Percentiles rank a stretch among this genome's conserved stretches.
Evolutionary conservation across 1,140 invertebrate genomes (phyloP).

Genomic region (Limonius californicus): DNA sequence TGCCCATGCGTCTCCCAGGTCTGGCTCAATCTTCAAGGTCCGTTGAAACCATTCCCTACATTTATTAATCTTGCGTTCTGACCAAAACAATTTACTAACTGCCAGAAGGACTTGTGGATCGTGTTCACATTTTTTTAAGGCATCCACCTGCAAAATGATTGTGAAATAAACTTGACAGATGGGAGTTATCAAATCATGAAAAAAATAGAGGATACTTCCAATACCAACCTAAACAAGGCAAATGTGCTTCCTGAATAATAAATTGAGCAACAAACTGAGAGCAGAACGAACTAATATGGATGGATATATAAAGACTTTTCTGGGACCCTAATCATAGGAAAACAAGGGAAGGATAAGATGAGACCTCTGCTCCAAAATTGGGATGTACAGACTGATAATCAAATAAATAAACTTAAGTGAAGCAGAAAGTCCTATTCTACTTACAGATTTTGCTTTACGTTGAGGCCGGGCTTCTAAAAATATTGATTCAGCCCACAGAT

Average conservation of each 20-base stretch:
- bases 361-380: too few relatives aligned
- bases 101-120: slow-evolving; percentile 94
- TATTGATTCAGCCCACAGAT: slow-evolving; percentile 96
- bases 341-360: too few relatives aligned
- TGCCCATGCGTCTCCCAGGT: slow-evolving; percentile 97
- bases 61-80: slow-evolving; percentile 89
- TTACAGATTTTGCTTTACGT: slow-evolving; percentile 85
- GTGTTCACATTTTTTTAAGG: slow-evolving; percentile 97
- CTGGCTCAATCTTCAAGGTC: slow-evolving; percentile 92
- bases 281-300: too few relatives aligned
- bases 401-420: too few relatives aligned
- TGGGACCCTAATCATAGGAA: too few relatives aligned
- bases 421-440: slow-evolving; percentile 13
- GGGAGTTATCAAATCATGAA: too few relatives aligned
- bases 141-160: slow-evolving; percentile 70
- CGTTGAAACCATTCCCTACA: slow-evolving; percentile 97
- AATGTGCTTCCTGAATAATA: too few relatives aligned
- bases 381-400: too few relatives aligned
- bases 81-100: slow-evolving; percentile 96
- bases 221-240: too few relatives aligned
- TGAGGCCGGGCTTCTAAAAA: slow-evolving; percentile 94
- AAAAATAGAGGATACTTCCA: too few relatives aligned
- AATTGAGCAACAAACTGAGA: too few relatives aligned
- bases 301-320: too few relatives aligned
- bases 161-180: not conserved